Conservation (phyloP, 2,113 vertebrate genomes). For the Trogon melanurus region DNA sequence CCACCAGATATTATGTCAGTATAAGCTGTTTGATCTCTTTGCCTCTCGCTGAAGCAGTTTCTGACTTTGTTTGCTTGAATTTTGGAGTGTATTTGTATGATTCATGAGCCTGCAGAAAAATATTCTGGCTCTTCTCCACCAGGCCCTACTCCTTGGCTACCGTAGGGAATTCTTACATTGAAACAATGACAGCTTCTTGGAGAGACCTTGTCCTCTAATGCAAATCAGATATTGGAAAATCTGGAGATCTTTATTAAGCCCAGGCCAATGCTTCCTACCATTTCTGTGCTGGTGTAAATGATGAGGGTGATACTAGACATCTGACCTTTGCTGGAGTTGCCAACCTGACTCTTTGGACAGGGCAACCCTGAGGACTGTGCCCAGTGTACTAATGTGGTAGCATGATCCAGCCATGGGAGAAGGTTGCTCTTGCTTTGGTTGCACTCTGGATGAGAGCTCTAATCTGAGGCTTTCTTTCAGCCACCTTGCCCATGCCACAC, state of each 20-base stretch:
- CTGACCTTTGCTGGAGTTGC: neutral
- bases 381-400: neutral
- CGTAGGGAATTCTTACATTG: conserved; percentile 35
- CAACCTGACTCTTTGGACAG: neutral
- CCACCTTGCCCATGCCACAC: neutral
- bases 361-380: neutral
- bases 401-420: neutral
- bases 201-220: conserved; percentile 55
- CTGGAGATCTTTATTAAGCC: conserved; percentile 46
- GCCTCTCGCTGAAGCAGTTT: neutral
- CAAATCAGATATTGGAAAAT: conserved; percentile 49
- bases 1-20: neutral
- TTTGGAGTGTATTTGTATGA: conserved; percentile 41
- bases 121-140: conserved; percentile 49
- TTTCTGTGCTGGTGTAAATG: neutral
- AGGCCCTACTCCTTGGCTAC: conserved; percentile 33
- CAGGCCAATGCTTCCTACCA: neutral
- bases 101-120: conserved; percentile 62
- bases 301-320: neutral
- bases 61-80: conserved; percentile 32
- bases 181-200: conserved; percentile 56
- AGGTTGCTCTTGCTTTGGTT: neutral
- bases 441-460: neutral
- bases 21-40: neutral
- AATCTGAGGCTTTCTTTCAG: neutral